Percentiles rank a stretch among this genome's conserved stretches.
Conservation (phyloP, 2,888 invertebrate genomes). For the Polylopha cassiicola region DNA sequence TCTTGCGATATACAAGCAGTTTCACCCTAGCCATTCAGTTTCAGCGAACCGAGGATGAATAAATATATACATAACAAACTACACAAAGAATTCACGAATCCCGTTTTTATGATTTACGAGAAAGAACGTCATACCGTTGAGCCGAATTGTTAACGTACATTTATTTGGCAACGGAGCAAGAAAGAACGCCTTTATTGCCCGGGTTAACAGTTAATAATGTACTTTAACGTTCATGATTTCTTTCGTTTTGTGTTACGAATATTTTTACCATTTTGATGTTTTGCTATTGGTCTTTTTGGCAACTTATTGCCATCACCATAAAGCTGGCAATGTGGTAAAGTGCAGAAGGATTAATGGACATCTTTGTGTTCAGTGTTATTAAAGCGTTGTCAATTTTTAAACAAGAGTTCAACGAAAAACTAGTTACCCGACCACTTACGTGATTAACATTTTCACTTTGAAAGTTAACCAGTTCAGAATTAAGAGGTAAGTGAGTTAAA, state of each 20-base stretch:
- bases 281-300: no score
- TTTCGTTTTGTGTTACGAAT: slow-evolving; percentile 19
- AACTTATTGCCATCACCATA: no score
- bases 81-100: slow-evolving; percentile 35
- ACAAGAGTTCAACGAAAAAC: no score
- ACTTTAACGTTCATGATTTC: slow-evolving; percentile 25
- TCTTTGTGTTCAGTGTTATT: no score
- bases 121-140: slow-evolving; percentile 36
- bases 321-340: no score
- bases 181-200: slow-evolving; percentile 23
- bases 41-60: slow-evolving; percentile 34
- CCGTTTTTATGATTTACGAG: slow-evolving; percentile 49
- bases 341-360: no score
- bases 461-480: neutral
- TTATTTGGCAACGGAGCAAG: slow-evolving; percentile 31
- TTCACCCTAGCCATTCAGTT: slow-evolving; percentile 34
- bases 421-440: no score
- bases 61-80: slow-evolving; percentile 38
- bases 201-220: slow-evolving; percentile 30
- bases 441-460: neutral
- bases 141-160: slow-evolving; percentile 31
- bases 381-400: no score
- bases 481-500: neutral
- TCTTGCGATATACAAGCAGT: slow-evolving; percentile 31
- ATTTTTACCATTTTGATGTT: slow-evolving; percentile 17